A percentile compares a stretch with the other conserved stretches of the same genome.
Conservation (phyloP, 2,113 vertebrate species). For the Pseudolaguvia tuberculata region DNA sequence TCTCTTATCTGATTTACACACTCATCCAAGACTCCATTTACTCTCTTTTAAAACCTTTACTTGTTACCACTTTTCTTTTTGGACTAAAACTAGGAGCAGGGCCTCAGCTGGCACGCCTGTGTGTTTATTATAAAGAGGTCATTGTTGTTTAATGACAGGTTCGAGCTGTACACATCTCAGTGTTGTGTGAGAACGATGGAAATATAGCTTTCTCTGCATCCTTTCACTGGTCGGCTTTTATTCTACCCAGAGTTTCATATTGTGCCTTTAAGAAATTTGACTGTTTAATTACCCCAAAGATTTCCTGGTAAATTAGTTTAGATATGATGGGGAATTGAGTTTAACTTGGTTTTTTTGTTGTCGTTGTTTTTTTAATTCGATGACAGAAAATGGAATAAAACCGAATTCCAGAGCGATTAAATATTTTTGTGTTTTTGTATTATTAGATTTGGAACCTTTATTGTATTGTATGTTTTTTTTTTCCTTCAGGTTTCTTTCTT, state of each 20-base stretch:
- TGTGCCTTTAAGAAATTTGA: not conserved
- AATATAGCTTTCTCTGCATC: slow-evolving; percentile 33
- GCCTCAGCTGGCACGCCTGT: slow-evolving; percentile 43
- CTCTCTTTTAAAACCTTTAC: slow-evolving; percentile 49
- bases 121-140: slow-evolving; percentile 48
- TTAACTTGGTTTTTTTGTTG: not conserved
- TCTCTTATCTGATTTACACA: slow-evolving; percentile 59
- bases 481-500: not conserved
- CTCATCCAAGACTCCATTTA: slow-evolving; percentile 52
- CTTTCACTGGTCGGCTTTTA: slow-evolving; percentile 26
- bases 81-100: slow-evolving; percentile 41
- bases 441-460: not conserved
- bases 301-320: slow-evolving; percentile 24
- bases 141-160: slow-evolving; percentile 52
- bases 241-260: slow-evolving; percentile 17
- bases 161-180: slow-evolving; percentile 42
- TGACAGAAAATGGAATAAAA: not conserved
- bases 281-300: not conserved
- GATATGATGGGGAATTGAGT: slow-evolving; percentile 13
- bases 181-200: slow-evolving; percentile 44
- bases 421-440: not conserved
- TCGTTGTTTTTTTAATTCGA: too few relatives aligned
- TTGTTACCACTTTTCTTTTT: slow-evolving; percentile 49
- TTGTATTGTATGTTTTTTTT: not conserved
- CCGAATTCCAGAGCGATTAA: not conserved